Evolutionary conservation across 2,797 vertebrate species (phyloP).

Genomic region (Lacerta viridis): DNA sequence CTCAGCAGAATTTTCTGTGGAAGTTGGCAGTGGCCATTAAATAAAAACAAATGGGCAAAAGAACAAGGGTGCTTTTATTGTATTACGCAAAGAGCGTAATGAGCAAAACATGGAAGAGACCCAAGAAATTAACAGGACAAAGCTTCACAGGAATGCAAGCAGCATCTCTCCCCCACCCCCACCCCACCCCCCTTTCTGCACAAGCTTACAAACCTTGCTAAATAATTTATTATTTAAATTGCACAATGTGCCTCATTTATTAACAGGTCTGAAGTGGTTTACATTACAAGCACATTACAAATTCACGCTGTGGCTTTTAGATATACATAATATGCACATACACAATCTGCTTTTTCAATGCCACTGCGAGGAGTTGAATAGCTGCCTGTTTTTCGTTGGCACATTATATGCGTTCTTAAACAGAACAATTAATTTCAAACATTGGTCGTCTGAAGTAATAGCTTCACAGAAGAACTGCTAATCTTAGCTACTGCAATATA

Average conservation of each 20-base stretch:
- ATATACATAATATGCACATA: slow-evolving; percentile 54
- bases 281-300: slow-evolving; percentile 67
- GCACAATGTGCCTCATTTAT: slow-evolving; percentile 75
- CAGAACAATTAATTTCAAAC: slow-evolving; percentile 75
- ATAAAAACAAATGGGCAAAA: slow-evolving; percentile 14
- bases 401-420: slow-evolving; percentile 59
- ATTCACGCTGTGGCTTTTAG: slow-evolving; percentile 73
- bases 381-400: slow-evolving; percentile 60
- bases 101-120: slow-evolving; percentile 42
- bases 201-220: slow-evolving; percentile 68
- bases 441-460: slow-evolving; percentile 68
- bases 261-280: slow-evolving; percentile 77
- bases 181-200: slow-evolving; percentile 44
- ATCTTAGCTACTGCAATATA: slow-evolving; percentile 67
- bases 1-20: slow-evolving; percentile 54
- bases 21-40: slow-evolving; percentile 32
- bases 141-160: slow-evolving; percentile 59
- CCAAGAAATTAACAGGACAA: slow-evolving; percentile 50
- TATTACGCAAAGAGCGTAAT: slow-evolving; percentile 46
- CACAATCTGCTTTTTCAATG: neutral
- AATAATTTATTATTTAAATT: slow-evolving; percentile 81
- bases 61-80: slow-evolving; percentile 16
- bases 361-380: slow-evolving; percentile 49
- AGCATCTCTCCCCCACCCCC: neutral
- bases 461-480: slow-evolving; percentile 59